Conservation (phyloP, 2,113 vertebrate species). For the Megaptera novaeangliae region DNA sequence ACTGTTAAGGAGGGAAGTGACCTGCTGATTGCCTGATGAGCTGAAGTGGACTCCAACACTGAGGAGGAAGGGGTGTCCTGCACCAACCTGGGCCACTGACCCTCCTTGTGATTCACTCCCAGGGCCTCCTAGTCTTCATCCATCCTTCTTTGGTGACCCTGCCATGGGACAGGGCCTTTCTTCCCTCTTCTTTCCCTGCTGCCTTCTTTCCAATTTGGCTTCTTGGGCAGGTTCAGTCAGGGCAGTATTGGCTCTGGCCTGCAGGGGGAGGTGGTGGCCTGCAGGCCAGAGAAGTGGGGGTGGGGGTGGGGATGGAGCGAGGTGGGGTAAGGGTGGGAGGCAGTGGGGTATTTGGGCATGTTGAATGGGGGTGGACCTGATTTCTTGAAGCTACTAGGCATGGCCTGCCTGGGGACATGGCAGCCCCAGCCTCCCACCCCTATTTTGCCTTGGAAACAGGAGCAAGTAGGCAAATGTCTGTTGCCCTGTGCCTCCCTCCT, state of each 20-base stretch:
- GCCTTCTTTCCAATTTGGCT: not conserved
- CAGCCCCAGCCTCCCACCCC: not conserved
- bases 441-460: constrained; percentile 18
- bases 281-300: not conserved
- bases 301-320: not conserved
- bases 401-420: not conserved
- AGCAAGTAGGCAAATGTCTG: constrained; percentile 33
- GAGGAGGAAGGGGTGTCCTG: not conserved
- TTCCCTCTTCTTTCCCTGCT: not conserved
- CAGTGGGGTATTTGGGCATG: not conserved
- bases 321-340: not conserved
- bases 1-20: not conserved
- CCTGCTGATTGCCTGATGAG: not conserved
- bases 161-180: not conserved
- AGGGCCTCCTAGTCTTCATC: no score
- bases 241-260: not conserved
- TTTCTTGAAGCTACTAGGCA: not conserved
- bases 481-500: not conserved
- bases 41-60: not conserved
- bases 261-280: not conserved
- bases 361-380: not conserved
- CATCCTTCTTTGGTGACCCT: not conserved
- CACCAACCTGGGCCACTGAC: not conserved
- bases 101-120: not conserved
- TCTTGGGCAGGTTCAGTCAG: not conserved